Percentiles rank a stretch among this genome's conserved stretches.
These are phyloP conservation scores for Macrobrachium rosenbergii DNA, from an alignment of 1,140 invertebrate species.

Conservation along the genomic window DNA sequence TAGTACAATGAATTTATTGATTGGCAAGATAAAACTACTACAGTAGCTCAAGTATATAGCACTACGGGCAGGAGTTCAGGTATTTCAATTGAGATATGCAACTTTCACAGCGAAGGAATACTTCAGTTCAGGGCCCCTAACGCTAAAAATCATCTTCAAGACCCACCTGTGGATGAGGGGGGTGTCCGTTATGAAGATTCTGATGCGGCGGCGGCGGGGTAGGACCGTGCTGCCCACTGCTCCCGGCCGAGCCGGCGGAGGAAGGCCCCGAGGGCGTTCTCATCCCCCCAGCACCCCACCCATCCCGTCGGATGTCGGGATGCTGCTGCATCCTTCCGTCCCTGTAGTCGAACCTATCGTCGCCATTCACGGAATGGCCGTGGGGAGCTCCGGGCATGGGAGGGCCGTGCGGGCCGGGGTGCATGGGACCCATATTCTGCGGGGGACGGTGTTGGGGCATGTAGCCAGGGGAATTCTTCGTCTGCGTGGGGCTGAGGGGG, in stretches of 20 bases:
- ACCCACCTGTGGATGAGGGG: conserved; percentile 53
- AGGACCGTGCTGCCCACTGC: conserved; percentile 52
- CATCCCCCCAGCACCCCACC: conserved; percentile 34
- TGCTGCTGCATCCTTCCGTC: conserved; percentile 27
- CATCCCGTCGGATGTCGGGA: conserved; percentile 31
- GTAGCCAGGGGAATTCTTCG: conserved; percentile 44
- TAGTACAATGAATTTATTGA: too few species aligned
- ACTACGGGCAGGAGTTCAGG: too few species aligned
- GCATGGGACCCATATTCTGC: conserved; percentile 30
- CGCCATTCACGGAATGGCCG: conserved; percentile 73
- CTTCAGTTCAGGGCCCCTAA: too few species aligned
- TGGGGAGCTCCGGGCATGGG: conserved; percentile 89
- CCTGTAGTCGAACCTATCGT: conserved; percentile 35
- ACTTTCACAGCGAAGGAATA: too few species aligned
- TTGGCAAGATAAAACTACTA: too few species aligned
- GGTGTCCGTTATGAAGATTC: conserved; percentile 43
- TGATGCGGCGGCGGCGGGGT: conserved; percentile 48
- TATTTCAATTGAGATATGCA: too few species aligned
- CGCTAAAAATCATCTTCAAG: not conserved
- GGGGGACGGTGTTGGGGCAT: conserved; percentile 38
- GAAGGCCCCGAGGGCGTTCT: conserved; percentile 57
- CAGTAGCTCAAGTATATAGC: too few species aligned
- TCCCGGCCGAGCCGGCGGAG: conserved; percentile 57
- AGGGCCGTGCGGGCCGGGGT: conserved; percentile 77
- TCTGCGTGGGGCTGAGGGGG: conserved; percentile 20